Conservation (phyloP, 64 coral and sea anemone genomes). For the Pocillopora verrucosa region DNA sequence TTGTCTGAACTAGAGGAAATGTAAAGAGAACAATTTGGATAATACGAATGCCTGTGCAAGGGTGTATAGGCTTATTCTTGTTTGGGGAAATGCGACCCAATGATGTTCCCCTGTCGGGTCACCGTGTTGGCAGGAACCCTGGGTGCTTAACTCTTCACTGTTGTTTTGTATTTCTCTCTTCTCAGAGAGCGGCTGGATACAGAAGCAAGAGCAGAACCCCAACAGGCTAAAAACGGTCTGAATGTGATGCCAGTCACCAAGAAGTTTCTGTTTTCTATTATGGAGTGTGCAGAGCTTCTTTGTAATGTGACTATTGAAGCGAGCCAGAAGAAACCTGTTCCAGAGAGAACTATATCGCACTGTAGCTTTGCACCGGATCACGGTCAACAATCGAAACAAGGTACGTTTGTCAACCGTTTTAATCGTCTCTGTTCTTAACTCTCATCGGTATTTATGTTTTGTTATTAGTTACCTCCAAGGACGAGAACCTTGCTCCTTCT, state of each 20-base stretch:
- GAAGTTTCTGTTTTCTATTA: constrained; percentile 64
- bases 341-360: constrained; percentile 75
- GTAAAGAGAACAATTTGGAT: too few species aligned
- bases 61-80: too few species aligned
- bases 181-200: constrained; percentile 52
- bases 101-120: too few species aligned
- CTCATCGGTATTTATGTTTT: neutral
- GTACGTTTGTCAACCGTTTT: neutral
- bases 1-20: too few species aligned
- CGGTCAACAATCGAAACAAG: constrained; percentile 10
- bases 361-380: constrained; percentile 27
- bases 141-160: too few species aligned
- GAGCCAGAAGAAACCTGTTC: constrained; percentile 18
- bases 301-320: constrained; percentile 81
- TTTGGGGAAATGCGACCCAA: too few species aligned
- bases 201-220: constrained; percentile 29
- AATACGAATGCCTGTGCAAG: too few species aligned
- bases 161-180: neutral
- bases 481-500: constrained; percentile 1
- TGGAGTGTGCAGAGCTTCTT: constrained; percentile 72
- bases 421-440: neutral
- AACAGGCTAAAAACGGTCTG: neutral
- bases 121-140: too few species aligned
- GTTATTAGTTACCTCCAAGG: neutral
- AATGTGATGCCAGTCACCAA: constrained; percentile 71